Base-by-base conservation (phyloP, 2,797 vertebrate species). In the Enteromius fasciolatus region DNA sequence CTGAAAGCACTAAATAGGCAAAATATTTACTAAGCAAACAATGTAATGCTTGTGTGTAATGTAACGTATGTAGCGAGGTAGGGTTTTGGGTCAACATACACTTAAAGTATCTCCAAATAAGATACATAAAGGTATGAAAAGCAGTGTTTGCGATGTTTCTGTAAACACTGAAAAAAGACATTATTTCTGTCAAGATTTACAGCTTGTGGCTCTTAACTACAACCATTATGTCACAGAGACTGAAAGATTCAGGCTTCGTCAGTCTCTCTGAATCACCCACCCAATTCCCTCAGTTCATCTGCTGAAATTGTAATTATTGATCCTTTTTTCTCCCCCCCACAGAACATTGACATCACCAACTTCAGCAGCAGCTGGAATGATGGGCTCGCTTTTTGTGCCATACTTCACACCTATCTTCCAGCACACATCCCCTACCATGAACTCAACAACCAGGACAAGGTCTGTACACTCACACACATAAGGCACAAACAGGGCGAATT, bases 301-400 rank as follows among this genome's bases (percentile, higher is more conserved):
- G 11, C 57, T 85, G 68, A 78, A 82, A 75, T 44, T 28, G 72
- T 67, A 67, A 75, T 66, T 75, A 67, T 81, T 69, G 72, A 84
- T 68, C 67, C 66, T 41, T 70, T 12, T 67, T 25, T 11, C 9
- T 3, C 3, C 17, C 3, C 12, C n/a, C 31, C n/a, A 59, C 84
- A 97, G 96, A 97, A 97, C 84, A 96, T 97, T 0, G 95, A 97
- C 88, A 96, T 97, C 86, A 97, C 96, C 23, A 97, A 97, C 89
- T 97, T 97, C 91, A 97, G 96, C 92, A 97, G 96, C 89, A 97
- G 96, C 89, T 97, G 96, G 96, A 96, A 96, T 0, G 96, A 97
- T 1, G 96, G 96, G 4, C 89, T 97, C 84, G 96, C 96, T 31
- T 97, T 97, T 89, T 97, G 96, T n/a, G 96, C 96, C 0, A 92